These are phyloP conservation scores for Desmophyllum pertusum DNA, from an alignment of 92 coral and sea anemone genomes.

Conservation along the genomic window DNA sequence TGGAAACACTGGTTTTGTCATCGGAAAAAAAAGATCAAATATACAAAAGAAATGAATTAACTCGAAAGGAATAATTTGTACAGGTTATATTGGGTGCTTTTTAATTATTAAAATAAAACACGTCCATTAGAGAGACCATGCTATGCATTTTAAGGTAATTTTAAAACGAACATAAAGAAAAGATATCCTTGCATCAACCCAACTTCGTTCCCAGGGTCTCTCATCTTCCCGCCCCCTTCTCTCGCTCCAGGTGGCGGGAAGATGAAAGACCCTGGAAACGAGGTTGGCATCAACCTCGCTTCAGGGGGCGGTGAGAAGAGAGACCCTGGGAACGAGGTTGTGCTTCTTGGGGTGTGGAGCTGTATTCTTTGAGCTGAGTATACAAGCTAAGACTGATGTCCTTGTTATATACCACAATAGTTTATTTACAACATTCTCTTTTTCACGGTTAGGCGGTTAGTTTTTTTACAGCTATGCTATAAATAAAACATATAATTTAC, in stretches of 20 bases:
- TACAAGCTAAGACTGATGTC: no score
- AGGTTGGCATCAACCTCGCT: no score
- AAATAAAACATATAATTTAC: constrained; percentile 14
- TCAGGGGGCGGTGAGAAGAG: no score
- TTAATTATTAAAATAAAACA: neutral
- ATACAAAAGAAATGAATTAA: neutral
- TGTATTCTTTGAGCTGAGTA: no score
- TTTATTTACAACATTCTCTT: constrained; percentile 15
- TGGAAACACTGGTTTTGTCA: neutral
- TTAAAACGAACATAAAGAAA: neutral
- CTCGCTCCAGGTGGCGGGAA: no score
- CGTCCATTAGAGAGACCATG: neutral
- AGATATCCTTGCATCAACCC: neutral
- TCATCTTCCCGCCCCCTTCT: no score
- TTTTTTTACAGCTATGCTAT: constrained; percentile 20
- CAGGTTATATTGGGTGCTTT: neutral
- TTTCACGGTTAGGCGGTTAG: neutral
- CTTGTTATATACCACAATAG: neutral
- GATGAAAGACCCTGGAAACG: no score
- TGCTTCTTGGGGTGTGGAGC: no score
- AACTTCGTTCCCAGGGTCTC: no score
- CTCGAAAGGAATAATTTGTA: neutral
- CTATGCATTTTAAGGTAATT: neutral
- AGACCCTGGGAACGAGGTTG: no score
- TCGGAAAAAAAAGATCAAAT: neutral